Base-by-base conservation (phyloP, 1,140 invertebrate species). In the Proctacanthus coquilletti region DNA sequence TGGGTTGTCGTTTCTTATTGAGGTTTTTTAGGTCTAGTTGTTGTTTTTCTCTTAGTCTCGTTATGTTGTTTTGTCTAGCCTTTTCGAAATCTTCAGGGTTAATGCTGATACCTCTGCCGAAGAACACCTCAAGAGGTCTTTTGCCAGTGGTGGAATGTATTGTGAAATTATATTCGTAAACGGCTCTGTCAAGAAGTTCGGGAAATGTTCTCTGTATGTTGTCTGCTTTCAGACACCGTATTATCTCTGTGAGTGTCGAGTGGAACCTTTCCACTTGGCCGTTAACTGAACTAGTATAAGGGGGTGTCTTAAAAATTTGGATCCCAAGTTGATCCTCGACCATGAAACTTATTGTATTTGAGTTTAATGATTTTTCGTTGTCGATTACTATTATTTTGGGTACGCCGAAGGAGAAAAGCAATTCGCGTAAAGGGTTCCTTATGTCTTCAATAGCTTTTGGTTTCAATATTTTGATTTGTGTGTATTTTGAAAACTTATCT, bases 401-500 rank as follows among this genome's bases (percentile, higher is more conserved):
- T 2, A 40, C 38, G 6, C 38, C 34, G 21, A 32, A 43, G 14
- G 23, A 23, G 21, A 43, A 43, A 14, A 42, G 18, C n/a, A 39
- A 30, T 39, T 42, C 32, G 14, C 36, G 21, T 17, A 42, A 17
- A 15, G 36, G 33, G 15, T 29, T n/a, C 21, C 34, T 32, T 18
- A 43, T 34, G 17, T 43, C 27, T 34, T 43, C 38, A 9, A 43
- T 34, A 21, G 34, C 11, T 21, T n/a, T 34, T 6, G 33, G 20
- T 11, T 18, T 23, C 18, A 43, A 13, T 13, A 32, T 9, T 40
- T 37, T 36, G 3, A 20, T 21, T 18, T 37, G 37, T 0, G 25
- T 38, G 18, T 34, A 43, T 14, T 40, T 40, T 17, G 39, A 36
- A 18, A 43, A 43, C 32, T 43, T 43, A 21, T 42, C 40, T 14